These are phyloP conservation scores for Prunella himalayana DNA, from an alignment of 2,113 vertebrate species.

Conservation along the genomic window DNA sequence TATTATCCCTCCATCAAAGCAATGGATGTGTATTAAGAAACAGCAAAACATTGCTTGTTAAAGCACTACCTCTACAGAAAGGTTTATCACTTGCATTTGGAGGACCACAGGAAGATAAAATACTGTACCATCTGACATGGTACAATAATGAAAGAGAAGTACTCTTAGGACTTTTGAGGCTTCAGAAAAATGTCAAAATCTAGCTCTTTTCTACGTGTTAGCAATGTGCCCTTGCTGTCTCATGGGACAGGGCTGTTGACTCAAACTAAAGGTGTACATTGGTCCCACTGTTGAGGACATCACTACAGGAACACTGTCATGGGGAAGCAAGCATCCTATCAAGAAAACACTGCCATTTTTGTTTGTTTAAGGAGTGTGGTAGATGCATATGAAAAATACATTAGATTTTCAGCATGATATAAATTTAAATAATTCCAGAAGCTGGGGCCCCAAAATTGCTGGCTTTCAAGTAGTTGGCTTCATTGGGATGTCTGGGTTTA, in stretches of 20 bases:
- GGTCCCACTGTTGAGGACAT: neutral
- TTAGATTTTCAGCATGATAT: neutral
- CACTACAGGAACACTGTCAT: neutral
- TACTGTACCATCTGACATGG: neutral
- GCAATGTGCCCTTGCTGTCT: accelerated
- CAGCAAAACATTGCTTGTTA: neutral
- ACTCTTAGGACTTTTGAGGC: neutral
- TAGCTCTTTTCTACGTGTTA: neutral
- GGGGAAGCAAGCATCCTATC: neutral
- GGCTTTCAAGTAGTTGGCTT: neutral
- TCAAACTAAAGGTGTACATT: neutral
- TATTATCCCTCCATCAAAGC: neutral
- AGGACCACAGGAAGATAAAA: neutral
- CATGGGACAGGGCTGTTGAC: neutral
- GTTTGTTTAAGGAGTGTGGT: neutral
- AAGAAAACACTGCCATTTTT: neutral
- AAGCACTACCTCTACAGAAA: neutral
- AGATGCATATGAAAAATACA: neutral
- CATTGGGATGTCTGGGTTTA: neutral
- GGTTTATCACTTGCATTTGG: neutral
- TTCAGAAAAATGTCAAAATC: neutral
- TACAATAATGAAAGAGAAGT: neutral
- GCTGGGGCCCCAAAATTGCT: neutral
- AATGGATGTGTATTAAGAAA: neutral
- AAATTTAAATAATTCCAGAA: neutral